Evolutionary conservation across 2,888 invertebrate genomes (phyloP), one percentile per base, ranked within the genome.

Genomic region (Dinocampus coccinellae): DNA sequence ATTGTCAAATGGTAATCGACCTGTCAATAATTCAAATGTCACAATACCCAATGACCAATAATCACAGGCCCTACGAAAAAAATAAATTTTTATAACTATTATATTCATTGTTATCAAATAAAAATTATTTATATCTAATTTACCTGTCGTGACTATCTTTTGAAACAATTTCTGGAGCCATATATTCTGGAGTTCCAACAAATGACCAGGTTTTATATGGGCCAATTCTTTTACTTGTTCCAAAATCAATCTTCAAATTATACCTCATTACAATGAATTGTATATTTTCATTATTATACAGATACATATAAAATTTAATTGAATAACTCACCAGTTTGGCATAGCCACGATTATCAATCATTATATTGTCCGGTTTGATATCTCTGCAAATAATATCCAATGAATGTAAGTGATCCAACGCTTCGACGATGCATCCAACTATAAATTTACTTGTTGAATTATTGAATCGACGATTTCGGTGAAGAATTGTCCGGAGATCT

Each of bases 31-130:
- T 86, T 97, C 97, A 86, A 93, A 95, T 74, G 96, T 92, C 73
- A 97, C 91, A 70, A 96, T 93, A 13, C 97, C 97, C 61, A 97
- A 89, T 0, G 97, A 94, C 98, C 98, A 98, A 87, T 95, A 97
- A 88, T 98, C 97, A 0, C 95, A 96, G 0, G 97, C 93, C 73
- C 85, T 85, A 47, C 7, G n/a, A 9, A 89, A n/a, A n/a, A n/a
- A n/a, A n/a, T n/a, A n/a, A n/a, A n/a, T n/a, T n/a, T n/a, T n/a
- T n/a, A n/a, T n/a, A n/a, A n/a, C n/a, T n/a, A n/a, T n/a, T n/a
- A n/a, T 20, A 34, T 36, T 11, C 3, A 52, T 24, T 36, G 16
- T 57, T 57, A 58, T 71, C 16, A 52, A 63, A n/a, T n/a, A n/a
- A n/a, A 60, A 42, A 11, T 36, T 11, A n/a, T 13, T n/a, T 42